Percentiles rank a stretch among this genome's conserved stretches.
These are phyloP conservation scores for Neosilurus hyrtlii DNA, from an alignment of 2,797 vertebrate species.

Conservation along the genomic window DNA sequence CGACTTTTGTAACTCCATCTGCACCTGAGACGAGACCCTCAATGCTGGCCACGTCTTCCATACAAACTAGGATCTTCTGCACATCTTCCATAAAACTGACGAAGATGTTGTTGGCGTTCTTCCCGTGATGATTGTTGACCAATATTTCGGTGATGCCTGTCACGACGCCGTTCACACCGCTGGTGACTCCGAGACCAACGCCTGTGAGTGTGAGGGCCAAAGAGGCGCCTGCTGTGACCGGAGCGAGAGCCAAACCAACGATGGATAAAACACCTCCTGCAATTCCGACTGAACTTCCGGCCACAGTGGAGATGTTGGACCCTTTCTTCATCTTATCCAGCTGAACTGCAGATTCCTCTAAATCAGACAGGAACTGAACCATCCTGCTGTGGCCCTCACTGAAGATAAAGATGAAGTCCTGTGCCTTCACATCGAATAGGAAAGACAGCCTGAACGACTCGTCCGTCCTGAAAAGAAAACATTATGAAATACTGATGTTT, in stretches of 20 bases:
- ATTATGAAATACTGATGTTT: background rate
- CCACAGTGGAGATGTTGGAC: constrained; percentile 70
- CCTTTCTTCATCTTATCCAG: constrained; percentile 69
- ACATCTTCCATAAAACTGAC: constrained; percentile 67
- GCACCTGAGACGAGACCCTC: background rate
- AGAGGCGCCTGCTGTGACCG: constrained; percentile 67
- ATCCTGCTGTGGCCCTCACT: constrained; percentile 51
- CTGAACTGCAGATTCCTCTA: constrained; percentile 65
- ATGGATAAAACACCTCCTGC: constrained; percentile 67
- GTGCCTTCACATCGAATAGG: constrained; percentile 55
- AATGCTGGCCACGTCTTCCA: constrained; percentile 53
- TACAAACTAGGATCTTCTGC: constrained; percentile 48
- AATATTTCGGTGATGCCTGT: constrained; percentile 61
- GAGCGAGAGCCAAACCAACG: constrained; percentile 67
- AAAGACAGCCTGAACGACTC: constrained; percentile 59
- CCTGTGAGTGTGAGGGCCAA: constrained; percentile 62
- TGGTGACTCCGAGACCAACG: constrained; percentile 63
- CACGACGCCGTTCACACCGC: constrained; percentile 58
- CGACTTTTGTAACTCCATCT: fast-evolving
- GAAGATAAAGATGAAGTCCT: constrained; percentile 60
- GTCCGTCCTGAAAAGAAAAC: constrained; percentile 58
- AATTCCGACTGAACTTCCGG: constrained; percentile 68
- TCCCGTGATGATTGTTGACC: constrained; percentile 58
- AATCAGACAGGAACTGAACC: constrained; percentile 57
- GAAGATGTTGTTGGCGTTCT: constrained; percentile 55